Base-by-base conservation (phyloP, 2,888 invertebrate genomes). In the Druceiella hillmani region DNA sequence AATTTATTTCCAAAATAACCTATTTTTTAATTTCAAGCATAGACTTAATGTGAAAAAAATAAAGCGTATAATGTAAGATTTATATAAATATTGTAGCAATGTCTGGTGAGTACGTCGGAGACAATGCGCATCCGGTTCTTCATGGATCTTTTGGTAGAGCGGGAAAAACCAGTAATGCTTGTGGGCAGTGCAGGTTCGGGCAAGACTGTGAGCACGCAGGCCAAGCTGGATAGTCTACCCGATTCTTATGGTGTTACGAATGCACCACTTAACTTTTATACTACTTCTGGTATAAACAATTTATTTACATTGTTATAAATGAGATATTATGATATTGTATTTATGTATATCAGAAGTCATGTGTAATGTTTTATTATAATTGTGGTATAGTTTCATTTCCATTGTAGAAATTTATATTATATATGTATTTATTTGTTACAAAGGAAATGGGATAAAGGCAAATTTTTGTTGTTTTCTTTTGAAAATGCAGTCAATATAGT, bases 181-280 rank as follows among this genome's bases (percentile, higher is more conserved):
- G 87, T 94, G 2, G 94, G 93, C 2, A 76, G 79, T 11, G 87
- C 91, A 0, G 94, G 94, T 2, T 86, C 87, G 41, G 95, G 95
- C 4, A 95, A 95, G 67, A 88, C 89, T 33, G 91, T 94, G n/a
- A 78, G 92, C 30, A 83, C 94, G 41, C 79, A 83, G 24, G 89
- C 90, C 41, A 92, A 91, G 56, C 71, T 95, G 9, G 74, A 76
- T 43, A 63, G 74, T 1, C 59, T 95, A 17, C 69, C 85, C 0
- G 85, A 88, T 5, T 81, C 81, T 25, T 94, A 82, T 58, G 81
- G 84, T 16, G 74, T 93, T 4, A 83, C 87, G 4, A 93, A 91
- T 62, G 90, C 91, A 9, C 91, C 94, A 0, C 87, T 95, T 58
- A 95, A 95, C 66, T 95, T 90, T 59, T 95, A 95, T 58, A 94